A percentile compares a stretch with the other conserved stretches of the same genome.
phyloP scores from a whole-genome alignment of 1,140 invertebrate genomes.

The Cheumatopsyche charites region DNA sequence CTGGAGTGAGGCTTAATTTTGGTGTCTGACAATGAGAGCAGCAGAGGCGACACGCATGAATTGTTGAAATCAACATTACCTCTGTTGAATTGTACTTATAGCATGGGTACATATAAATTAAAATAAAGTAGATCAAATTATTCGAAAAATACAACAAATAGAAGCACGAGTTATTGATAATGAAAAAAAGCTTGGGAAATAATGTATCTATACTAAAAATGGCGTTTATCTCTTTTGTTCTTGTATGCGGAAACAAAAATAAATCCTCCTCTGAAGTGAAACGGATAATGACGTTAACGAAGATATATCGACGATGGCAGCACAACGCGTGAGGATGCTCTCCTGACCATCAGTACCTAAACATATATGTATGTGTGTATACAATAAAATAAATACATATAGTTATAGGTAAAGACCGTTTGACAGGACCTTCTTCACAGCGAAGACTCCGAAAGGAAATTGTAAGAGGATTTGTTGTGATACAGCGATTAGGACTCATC shows the following conservation, averaged over 20 bases:
- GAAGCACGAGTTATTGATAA: too few species aligned
- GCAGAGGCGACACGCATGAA: too few species aligned
- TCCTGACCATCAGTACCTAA: conserved; percentile 16
- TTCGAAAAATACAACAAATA: too few species aligned
- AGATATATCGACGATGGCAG: conserved; percentile 37
- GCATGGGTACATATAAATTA: too few species aligned
- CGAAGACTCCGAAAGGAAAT: not conserved
- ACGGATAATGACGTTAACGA: conserved; percentile 35
- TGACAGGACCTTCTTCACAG: conserved; percentile 15
- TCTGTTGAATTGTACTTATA: too few species aligned
- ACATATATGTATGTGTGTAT: too few species aligned
- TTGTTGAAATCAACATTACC: too few species aligned
- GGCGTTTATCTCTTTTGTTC: conserved; percentile 14
- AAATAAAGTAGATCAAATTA: too few species aligned
- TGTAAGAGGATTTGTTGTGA: conserved; percentile 12
- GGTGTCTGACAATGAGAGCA: too few species aligned
- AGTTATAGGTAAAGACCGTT: conserved; percentile 12
- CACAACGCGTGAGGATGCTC: conserved; percentile 19
- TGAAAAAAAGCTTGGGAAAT: not conserved
- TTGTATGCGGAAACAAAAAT: conserved; percentile 28
- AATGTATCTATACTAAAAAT: not conserved
- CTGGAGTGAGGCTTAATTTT: too few species aligned
- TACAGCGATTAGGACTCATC: conserved; percentile 14
- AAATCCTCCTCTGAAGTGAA: conserved; percentile 29
- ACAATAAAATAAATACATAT: too few species aligned